Evolutionary conservation across 2,888 invertebrate species (phyloP).

Genomic region (Actias luna): DNA sequence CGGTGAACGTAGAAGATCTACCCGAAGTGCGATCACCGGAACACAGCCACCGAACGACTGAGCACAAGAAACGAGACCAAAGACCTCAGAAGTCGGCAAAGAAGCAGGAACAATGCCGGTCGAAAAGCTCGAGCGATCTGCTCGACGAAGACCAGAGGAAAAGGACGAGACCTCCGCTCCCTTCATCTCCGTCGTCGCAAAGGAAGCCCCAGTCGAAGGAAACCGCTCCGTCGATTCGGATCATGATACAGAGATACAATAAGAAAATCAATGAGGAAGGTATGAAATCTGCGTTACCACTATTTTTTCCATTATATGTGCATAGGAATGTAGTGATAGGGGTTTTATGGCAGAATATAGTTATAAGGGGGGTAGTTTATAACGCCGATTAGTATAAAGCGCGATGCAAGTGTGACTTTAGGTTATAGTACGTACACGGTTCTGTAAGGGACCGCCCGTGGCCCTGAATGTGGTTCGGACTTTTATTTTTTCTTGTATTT

Average conservation of each 20-base stretch:
- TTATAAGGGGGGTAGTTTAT: too few relatives aligned
- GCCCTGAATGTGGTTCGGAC: too few relatives aligned
- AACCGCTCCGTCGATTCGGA: slow-evolving; percentile 85
- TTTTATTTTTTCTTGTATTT: too few relatives aligned
- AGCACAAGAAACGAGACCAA: slow-evolving; percentile 33
- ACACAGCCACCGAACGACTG: slow-evolving; percentile 33
- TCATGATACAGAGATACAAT: slow-evolving; percentile 87
- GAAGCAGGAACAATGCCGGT: slow-evolving; percentile 44
- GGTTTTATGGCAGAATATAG: too few relatives aligned
- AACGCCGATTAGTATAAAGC: too few relatives aligned
- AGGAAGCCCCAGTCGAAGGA: slow-evolving; percentile 80
- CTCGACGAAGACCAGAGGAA: slow-evolving; percentile 65
- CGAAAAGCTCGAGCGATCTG: slow-evolving; percentile 63
- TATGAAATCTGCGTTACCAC: slow-evolving; percentile 24
- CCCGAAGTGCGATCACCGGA: slow-evolving; percentile 57
- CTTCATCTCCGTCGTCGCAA: slow-evolving; percentile 83
- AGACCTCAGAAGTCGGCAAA: slow-evolving; percentile 40
- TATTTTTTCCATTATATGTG: too few relatives aligned
- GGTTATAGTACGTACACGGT: too few relatives aligned
- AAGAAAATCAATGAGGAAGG: slow-evolving; percentile 84
- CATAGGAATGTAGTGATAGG: too few relatives aligned
- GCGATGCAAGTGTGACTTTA: too few relatives aligned
- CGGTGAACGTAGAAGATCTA: slow-evolving; percentile 62
- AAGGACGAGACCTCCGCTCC: slow-evolving; percentile 78
- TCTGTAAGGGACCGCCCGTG: too few relatives aligned